Conservation (phyloP, 30 jellyfish, hydroid and myxozoan species). For the Nemopilema nomurai region DNA sequence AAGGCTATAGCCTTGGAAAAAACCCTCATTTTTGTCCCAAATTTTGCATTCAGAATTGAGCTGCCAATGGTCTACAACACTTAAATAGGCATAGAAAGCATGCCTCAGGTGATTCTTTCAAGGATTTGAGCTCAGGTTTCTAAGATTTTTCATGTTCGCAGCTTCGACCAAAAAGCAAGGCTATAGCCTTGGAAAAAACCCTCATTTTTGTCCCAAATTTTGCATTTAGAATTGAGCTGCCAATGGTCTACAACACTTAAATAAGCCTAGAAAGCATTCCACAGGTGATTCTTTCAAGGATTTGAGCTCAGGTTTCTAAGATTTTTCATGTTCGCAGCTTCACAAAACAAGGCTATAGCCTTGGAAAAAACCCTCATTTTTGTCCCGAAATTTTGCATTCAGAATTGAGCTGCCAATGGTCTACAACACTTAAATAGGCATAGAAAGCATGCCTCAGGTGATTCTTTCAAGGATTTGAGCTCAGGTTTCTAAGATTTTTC, state of each 20-base stretch:
- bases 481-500: neutral
- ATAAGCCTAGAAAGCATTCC: neutral
- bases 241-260: too few relatives aligned
- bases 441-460: too few relatives aligned
- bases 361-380: neutral
- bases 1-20: neutral
- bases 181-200: neutral
- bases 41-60: neutral
- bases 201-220: neutral
- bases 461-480: neutral
- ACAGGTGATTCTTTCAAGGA: neutral
- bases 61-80: too few relatives aligned
- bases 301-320: neutral
- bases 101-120: too few relatives aligned
- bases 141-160: neutral
- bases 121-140: neutral
- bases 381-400: too few relatives aligned
- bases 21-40: neutral
- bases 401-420: too few relatives aligned
- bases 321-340: neutral
- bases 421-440: too few relatives aligned
- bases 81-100: too few relatives aligned
- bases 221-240: too few relatives aligned
- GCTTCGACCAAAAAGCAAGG: neutral
- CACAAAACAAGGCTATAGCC: conserved; percentile 3